Conservation (phyloP, 2,888 invertebrate species). For the Alloplasta piceator region DNA sequence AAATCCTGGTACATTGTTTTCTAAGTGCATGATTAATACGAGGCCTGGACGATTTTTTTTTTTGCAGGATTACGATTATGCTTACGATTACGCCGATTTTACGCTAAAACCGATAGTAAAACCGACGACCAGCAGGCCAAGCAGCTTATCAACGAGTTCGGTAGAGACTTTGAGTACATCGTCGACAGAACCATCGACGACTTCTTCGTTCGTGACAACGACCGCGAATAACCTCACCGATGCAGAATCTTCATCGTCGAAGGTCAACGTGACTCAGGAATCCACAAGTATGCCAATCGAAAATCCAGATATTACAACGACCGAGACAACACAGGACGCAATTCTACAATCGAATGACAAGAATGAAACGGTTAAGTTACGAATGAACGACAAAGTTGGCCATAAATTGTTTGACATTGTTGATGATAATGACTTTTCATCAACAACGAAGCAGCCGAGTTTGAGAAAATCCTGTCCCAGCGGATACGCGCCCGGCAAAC, state of each 20-base stretch:
- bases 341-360: constrained; percentile 10
- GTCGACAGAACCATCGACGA: constrained; percentile 64
- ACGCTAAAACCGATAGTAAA: constrained; percentile 86
- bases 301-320: constrained; percentile 6
- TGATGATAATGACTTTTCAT: not conserved
- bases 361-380: constrained; percentile 33
- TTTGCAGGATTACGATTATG: constrained; percentile 88
- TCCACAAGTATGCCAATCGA: not conserved
- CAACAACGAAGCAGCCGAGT: not conserved
- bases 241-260: constrained; percentile 20
- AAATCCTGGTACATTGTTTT: no score
- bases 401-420: constrained; percentile 8
- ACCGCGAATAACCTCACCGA: constrained; percentile 5
- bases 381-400: constrained; percentile 36
- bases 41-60: no score
- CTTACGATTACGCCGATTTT: constrained; percentile 89
- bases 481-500: constrained; percentile 77
- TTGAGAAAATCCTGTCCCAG: constrained; percentile 68
- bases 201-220: constrained; percentile 39
- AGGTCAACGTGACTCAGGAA: constrained; percentile 36
- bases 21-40: no score
- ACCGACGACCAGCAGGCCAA: constrained; percentile 69
- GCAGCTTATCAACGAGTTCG: constrained; percentile 56
- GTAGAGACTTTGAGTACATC: constrained; percentile 65
- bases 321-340: not conserved